Evolutionary conservation across 2,888 invertebrate species (phyloP), one percentile per base, ranked within the genome.

Genomic region (Pseudococcus longispinus): DNA sequence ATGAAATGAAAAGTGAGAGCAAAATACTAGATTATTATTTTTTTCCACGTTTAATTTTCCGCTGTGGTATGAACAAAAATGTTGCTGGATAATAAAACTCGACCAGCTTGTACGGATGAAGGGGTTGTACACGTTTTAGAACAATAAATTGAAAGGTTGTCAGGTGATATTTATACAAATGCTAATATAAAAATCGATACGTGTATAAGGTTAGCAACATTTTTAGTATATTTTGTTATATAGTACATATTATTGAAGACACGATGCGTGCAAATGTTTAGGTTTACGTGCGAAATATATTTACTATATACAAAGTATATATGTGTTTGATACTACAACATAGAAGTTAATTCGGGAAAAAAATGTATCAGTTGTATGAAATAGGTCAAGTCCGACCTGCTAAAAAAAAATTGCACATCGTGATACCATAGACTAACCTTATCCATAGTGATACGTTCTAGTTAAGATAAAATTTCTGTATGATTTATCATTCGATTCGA

Each of bases 111-210:
- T 80, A 26, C 26, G 77, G 20, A 20, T 4, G 42, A 37, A 42
- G 37, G 70, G 29, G 18, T 29, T 15, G 29, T 70, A 29, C 15
- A 70, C 70, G 29, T 80, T 77, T 80, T 37, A 80, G 42, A 80
- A 80, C 77, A 80, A 80, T 80, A 80, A 42, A 80, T 70, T 20
- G 18, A 84, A 85, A 85, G 85, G 85, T 85, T 85, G 60, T 85
- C 37, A 85, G 65, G n/a, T 85, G 85, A 85, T 85, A 85, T 85
- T 85, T 85, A 85, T 85, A 42, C 44, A 70, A 85, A 85, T 85
- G 85, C 26, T 65, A 85, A 85, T 85, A 23, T 8, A 13, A 74
- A 70, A 74, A 85, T 85, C 85, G 42, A 85, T 85, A 26, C 18
- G 13, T 80, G 15, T 29, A 42, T 80, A 80, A 80, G 77, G 42